Percentiles rank a stretch among this genome's conserved stretches.
These are phyloP conservation scores for Echiichthys vipera DNA, from an alignment of 2,797 vertebrate species.

Conservation along the genomic window DNA sequence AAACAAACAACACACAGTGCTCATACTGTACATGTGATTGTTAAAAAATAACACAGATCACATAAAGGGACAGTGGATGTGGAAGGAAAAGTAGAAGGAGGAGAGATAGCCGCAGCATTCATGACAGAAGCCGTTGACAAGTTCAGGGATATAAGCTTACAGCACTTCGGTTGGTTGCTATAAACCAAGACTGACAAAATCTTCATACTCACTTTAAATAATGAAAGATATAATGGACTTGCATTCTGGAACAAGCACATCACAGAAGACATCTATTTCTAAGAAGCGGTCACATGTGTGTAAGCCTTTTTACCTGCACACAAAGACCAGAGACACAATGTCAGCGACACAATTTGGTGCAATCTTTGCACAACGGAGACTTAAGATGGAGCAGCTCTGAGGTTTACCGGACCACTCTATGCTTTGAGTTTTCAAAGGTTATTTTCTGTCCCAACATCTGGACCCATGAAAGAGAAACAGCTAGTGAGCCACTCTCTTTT, in stretches of 20 bases:
- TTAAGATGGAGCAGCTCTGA: background rate
- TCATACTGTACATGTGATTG: too few relatives aligned
- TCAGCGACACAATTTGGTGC: constrained; percentile 20
- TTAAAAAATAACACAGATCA: background rate
- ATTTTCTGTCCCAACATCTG: background rate
- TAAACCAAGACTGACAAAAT: constrained; percentile 69
- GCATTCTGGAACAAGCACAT: constrained; percentile 46
- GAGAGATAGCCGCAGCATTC: constrained; percentile 30
- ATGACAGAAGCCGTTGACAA: constrained; percentile 46
- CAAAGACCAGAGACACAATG: constrained; percentile 19
- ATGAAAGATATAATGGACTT: constrained; percentile 50
- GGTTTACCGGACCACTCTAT: background rate
- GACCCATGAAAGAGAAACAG: background rate
- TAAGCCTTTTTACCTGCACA: constrained; percentile 36
- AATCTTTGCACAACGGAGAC: constrained; percentile 19
- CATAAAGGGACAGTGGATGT: background rate
- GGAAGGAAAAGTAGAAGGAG: constrained; percentile 21
- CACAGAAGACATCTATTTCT: constrained; percentile 37
- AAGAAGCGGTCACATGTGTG: constrained; percentile 37
- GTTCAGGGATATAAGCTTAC: constrained; percentile 52
- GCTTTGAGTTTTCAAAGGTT: background rate
- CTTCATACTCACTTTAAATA: constrained; percentile 45
- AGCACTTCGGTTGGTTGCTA: constrained; percentile 29
- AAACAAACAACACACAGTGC: background rate
- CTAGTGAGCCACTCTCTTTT: background rate